phyloP scores from a whole-genome alignment of 2,113 vertebrate genomes.

The Telmatochromis brichardi region DNA sequence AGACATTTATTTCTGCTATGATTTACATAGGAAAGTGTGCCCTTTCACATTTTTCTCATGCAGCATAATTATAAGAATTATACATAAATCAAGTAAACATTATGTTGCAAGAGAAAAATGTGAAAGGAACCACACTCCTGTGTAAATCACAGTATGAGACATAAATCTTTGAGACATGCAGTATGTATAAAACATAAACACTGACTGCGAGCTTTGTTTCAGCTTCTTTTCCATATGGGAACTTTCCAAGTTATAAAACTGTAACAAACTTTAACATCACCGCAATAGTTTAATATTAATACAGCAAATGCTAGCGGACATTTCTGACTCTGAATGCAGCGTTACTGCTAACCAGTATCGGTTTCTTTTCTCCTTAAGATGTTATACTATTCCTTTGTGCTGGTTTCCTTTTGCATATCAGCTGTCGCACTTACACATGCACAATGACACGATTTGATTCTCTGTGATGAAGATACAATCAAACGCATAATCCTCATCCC shows the following conservation, averaged over 20 bases:
- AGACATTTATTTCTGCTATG: neutral
- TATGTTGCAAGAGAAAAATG: neutral
- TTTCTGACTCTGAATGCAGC: neutral
- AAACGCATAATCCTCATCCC: conserved; percentile 7
- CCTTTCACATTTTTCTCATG: neutral
- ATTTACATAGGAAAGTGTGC: neutral
- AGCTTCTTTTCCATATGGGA: neutral
- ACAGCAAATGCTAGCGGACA: neutral
- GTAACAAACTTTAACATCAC: neutral
- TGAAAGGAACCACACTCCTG: neutral
- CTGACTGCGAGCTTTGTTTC: neutral
- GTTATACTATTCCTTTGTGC: neutral
- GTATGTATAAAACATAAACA: neutral
- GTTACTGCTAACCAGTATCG: neutral
- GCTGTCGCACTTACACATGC: neutral
- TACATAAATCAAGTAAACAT: neutral
- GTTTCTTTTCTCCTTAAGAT: neutral
- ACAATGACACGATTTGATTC: conserved; percentile 3
- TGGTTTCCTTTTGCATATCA: neutral
- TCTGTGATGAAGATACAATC: conserved; percentile 28
- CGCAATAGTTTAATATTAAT: neutral
- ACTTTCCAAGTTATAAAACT: neutral
- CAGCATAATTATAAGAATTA: neutral
- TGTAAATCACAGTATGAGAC: neutral
- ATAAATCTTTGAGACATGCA: neutral